Evolutionary conservation across 1,140 invertebrate species (phyloP), one percentile per base, ranked within the genome.

Genomic region (Bombus ignitus): DNA sequence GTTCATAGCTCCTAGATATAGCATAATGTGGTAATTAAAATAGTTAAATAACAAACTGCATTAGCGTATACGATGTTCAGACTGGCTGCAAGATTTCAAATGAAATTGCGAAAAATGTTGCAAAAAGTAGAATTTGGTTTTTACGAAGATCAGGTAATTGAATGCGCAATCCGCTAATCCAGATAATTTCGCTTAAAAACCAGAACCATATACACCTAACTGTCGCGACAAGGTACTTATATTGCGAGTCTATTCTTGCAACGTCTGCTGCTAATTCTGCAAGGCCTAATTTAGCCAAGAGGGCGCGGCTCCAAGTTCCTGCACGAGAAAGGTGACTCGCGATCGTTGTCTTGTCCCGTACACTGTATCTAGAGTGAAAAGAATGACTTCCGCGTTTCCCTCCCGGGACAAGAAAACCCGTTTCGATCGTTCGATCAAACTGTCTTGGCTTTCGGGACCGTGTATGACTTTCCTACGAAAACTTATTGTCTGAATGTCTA

Each of bases 401-500:
- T 35, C 32, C 5, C 5, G 18, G 22, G n/a, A 35, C 62, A 15
- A 62, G 39, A 47, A 79, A 68, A 68, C 62, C 77, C 62, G 22
- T 65, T 32, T 79, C 39, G 25, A 70, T 37, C 42, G 35, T 47
- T 47, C 65, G 39, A 70, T 68, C 65, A 80, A 80, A 80, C 25
- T 57, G 44, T 22, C 65, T 39, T 8, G 32, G 32, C 65, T 68
- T 47, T 47, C 18, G 25, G 25, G 4, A 10, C 44, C 25, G 13
- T 53, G 32, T 15, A 53, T 18, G 15, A 80, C 77, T 80, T 70
- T 53, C 32, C 32, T n/a, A 39, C 35, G 44, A 71, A 80, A 80
- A 80, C 66, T 71, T 71, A 71, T 71, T 71, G 44, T 32, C 25
- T 10, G 35, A 71, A 71, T 47, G 66, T 80, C 78, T 57, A n/a